Evolutionary conservation across 2,797 vertebrate species (phyloP), one percentile per base, ranked within the genome.

Genomic region (Perodicticus potto): DNA sequence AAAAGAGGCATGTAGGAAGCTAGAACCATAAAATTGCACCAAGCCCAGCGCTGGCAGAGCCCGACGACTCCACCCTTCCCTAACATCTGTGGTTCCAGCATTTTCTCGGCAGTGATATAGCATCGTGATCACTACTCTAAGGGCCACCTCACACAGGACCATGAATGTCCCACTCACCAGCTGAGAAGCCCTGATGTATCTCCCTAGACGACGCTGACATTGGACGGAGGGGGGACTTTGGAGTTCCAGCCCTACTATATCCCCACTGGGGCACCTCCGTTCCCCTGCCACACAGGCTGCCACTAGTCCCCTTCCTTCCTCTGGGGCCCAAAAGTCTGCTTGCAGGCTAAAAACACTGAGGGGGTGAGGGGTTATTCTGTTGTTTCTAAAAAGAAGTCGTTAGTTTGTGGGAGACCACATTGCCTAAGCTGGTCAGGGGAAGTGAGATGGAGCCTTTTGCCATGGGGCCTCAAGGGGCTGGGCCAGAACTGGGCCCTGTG

Each of bases 61-160:
- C 84, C 55, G 9, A 8, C 19, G 45, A 5, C 53, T 57, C 29
- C 53, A 82, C 12, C 16, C 25, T 34, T 43, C 23, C 70, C 45
- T 27, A 9, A 27, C 2, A 10, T 19, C 67, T 29, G 13, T 2
- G 4, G 34, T 3, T 29, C 17, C 43, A 34, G 16, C 13, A 9
- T 1, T n/a, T 29, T 16, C 9, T 72, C 55, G 20, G 81, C 22
- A 16, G 59, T 34, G 22, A 82, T 32, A 16, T 3, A 1, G 61
- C 37, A 25, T 3, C 16, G 19, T 67, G 61, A 43, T 59, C 22
- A 1, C 65, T 45, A 5, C 12, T 20, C 2, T 0, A 0, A 10
- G 29, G 65, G 65, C 72, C 27, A 19, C 3, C 34, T 16, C 14
- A 67, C 25, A 0, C 0, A 9, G 49, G 23, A 32, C 91, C 2